Evolutionary conservation across 2,113 vertebrate genomes (phyloP).

Genomic region (Nansenia antarctica): DNA sequence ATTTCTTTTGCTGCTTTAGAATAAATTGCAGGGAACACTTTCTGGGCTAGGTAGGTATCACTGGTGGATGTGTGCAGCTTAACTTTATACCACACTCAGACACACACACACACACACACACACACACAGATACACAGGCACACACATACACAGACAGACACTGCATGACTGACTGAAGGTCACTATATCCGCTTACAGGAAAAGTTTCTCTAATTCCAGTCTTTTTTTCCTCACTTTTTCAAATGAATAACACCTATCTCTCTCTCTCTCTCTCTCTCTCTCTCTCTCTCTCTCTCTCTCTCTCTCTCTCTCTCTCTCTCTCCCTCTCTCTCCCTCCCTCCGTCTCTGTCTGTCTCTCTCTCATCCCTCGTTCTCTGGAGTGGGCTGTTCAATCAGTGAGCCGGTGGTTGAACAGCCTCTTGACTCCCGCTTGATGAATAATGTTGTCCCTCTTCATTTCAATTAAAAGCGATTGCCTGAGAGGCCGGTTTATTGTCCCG

Average conservation of each 20-base stretch:
- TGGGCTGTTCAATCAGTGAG: slow-evolving; percentile 84
- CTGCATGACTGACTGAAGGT: not conserved
- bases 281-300: slow-evolving; percentile 8
- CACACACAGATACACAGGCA: too few relatives aligned
- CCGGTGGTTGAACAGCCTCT: slow-evolving; percentile 87
- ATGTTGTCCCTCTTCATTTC: slow-evolving; percentile 89
- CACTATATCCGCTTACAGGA: not conserved
- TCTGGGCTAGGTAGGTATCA: not conserved
- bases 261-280: slow-evolving; percentile 3
- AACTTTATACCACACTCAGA: too few relatives aligned
- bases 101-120: not conserved
- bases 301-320: slow-evolving; percentile 4
- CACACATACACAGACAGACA: not conserved
- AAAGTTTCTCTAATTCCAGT: not conserved
- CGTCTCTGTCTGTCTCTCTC: too few relatives aligned
- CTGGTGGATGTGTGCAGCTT: too few relatives aligned
- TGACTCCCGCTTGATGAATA: slow-evolving; percentile 84
- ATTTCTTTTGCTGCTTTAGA: not conserved
- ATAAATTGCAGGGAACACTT: not conserved
- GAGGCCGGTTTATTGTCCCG: slow-evolving; percentile 74
- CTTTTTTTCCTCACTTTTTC: not conserved
- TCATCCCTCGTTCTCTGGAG: slow-evolving; percentile 54
- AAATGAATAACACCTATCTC: not conserved
- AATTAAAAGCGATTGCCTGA: slow-evolving; percentile 86
- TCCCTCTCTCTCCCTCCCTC: slow-evolving; percentile 22